These are phyloP conservation scores for Psilopogon haemacephalus DNA, from an alignment of 2,113 vertebrate genomes.

Conservation along the genomic window DNA sequence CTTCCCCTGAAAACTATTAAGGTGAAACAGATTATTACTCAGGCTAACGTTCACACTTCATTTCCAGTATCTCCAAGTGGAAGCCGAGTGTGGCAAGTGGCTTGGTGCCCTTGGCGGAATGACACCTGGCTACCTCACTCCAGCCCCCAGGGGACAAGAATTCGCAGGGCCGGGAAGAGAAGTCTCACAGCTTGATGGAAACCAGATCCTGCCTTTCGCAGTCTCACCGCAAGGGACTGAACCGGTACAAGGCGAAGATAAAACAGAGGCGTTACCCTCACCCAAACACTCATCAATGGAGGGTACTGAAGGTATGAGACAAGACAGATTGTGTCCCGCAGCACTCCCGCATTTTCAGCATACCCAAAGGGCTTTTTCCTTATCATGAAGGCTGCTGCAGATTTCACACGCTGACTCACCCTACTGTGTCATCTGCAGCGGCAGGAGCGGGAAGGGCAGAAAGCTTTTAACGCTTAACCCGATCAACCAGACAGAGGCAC, in stretches of 20 bases:
- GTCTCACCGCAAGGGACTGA: neutral
- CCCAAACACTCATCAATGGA: neutral
- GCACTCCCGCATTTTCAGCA: neutral
- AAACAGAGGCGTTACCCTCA: neutral
- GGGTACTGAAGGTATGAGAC: neutral
- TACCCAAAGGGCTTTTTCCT: neutral
- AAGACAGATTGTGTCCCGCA: accelerated
- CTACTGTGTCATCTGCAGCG: neutral
- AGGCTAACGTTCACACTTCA: neutral
- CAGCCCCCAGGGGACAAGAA: neutral
- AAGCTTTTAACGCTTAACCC: neutral
- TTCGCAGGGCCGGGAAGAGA: neutral
- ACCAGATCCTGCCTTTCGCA: neutral
- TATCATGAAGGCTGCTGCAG: neutral
- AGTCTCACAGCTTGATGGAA: neutral
- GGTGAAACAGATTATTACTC: neutral
- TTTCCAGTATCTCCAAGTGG: neutral
- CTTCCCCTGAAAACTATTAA: neutral
- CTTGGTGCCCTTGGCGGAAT: neutral
- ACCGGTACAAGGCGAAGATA: neutral
- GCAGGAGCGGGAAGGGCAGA: neutral
- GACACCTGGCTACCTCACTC: neutral
- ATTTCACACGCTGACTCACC: neutral
- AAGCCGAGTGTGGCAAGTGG: neutral
- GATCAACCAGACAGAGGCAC: neutral